Percentiles rank a stretch among this genome's conserved stretches.
These are phyloP conservation scores for Synanceia verrucosa DNA, from an alignment of 2,797 vertebrate genomes.

Conservation along the genomic window DNA sequence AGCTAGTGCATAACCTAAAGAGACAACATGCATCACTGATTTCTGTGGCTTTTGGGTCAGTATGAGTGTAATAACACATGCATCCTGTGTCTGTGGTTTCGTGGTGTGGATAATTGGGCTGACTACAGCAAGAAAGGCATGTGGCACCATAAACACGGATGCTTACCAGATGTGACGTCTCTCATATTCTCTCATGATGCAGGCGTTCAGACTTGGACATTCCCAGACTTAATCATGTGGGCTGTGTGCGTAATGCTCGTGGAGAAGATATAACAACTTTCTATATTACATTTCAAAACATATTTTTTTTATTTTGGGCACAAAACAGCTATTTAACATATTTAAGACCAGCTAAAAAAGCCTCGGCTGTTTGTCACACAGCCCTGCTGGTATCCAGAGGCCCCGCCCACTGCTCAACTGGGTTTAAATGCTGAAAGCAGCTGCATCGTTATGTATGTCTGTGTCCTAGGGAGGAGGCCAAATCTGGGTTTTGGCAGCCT, in stretches of 20 bases:
- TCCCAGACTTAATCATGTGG: not conserved
- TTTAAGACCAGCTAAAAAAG: not conserved
- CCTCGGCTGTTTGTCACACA: constrained; percentile 8
- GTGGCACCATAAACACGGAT: constrained; percentile 67
- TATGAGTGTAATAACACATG: constrained; percentile 40
- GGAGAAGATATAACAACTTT: constrained; percentile 1
- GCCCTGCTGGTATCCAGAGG: constrained; percentile 27
- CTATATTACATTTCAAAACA: not conserved
- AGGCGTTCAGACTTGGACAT: constrained; percentile 18
- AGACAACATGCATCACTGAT: constrained; percentile 14
- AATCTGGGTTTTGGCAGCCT: constrained; percentile 68
- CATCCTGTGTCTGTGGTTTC: constrained; percentile 63
- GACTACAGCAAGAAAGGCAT: constrained; percentile 65
- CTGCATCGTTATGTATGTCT: constrained; percentile 66
- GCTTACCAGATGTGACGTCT: constrained; percentile 67
- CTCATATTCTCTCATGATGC: constrained; percentile 38
- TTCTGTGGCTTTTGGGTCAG: constrained; percentile 39
- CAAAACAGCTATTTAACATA: not conserved
- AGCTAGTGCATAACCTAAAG: constrained; percentile 3
- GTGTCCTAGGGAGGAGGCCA: constrained; percentile 64
- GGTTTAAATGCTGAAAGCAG: constrained; percentile 69
- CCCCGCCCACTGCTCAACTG: constrained; percentile 46
- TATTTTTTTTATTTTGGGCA: not conserved
- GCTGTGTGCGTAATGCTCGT: not conserved
- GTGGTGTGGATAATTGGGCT: constrained; percentile 59